Evolutionary conservation across 2,113 vertebrate species (phyloP), one percentile per base, ranked within the genome.

Genomic region (Pseudorectes ferrugineus): DNA sequence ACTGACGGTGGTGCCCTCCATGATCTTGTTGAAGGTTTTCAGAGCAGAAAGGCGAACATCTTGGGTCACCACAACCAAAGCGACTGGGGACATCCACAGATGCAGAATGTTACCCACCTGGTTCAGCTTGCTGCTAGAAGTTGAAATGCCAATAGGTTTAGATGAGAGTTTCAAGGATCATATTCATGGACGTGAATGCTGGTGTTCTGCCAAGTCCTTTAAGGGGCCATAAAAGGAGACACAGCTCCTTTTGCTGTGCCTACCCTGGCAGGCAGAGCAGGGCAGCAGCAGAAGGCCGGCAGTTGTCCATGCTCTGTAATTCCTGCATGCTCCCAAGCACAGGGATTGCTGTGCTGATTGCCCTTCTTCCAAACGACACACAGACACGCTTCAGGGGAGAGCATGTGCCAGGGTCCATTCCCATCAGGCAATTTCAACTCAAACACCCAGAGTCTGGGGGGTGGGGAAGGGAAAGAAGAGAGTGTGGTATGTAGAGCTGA

Each of bases 341-440:
- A 49, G 85, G 1, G 13, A 51, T 55, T 59, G 67, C 82, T 70
- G 33, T 31, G 75, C 82, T 86, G 83, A 80, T 88, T 86, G 72
- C 91, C 3, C 18, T 83, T 92, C 82, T 42, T 90, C 94, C 92
- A 86, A 75, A 93, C 71, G 73, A 8, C 94, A 80, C 82, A 46
- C 72, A 85, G 55, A 88, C 87, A 84, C 1, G 1, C 91, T 95
- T 93, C 92, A 71, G 72, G 85, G 68, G 55, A 95, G 38, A 88
- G 17, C 67, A 24, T 84, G 79, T 88, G 94, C 92, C 88, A 84
- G 85, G 49, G 63, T 92, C 88, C 35, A 1, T 88, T 88, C 88
- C 83, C 92, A 88, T 75, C 95, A 77, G 94, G 72, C 75, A 84
- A 70, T 94, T 94, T 86, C 3, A 12, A 9, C 79, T 92, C 54